Percentiles rank a stretch among this genome's conserved stretches.
These are phyloP conservation scores for Microtus oregoni DNA, from an alignment of 2,113 vertebrate species.

Conservation along the genomic window DNA sequence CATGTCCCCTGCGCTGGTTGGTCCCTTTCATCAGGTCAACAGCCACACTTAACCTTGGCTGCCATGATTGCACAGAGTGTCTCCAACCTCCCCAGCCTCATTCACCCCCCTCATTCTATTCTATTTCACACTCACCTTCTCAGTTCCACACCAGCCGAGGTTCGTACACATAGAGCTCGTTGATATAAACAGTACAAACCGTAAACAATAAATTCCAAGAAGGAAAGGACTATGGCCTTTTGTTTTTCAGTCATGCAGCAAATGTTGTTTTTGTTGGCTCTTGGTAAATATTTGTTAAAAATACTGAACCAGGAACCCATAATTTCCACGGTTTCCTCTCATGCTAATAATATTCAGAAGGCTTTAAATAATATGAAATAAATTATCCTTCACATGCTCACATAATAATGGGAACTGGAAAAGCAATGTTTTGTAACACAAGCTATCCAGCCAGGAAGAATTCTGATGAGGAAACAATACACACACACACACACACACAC, in stretches of 20 bases:
- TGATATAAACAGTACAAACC: constrained; percentile 41
- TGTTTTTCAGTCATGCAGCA: constrained; percentile 30
- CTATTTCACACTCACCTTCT: background rate
- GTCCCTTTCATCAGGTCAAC: background rate
- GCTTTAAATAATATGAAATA: constrained; percentile 66
- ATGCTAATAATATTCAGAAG: constrained; percentile 65
- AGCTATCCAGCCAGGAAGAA: background rate
- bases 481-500: background rate
- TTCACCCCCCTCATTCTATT: background rate
- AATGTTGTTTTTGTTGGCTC: constrained; percentile 70
- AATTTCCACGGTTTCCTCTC: constrained; percentile 72
- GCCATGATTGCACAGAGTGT: background rate
- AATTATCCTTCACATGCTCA: constrained; percentile 53
- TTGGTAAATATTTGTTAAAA: constrained; percentile 73
- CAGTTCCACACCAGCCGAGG: background rate
- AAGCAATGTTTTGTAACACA: constrained; percentile 6
- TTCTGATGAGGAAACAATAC: constrained; percentile 41
- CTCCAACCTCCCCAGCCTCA: background rate
- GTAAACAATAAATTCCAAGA: constrained; percentile 42
- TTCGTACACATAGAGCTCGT: background rate
- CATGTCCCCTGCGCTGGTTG: background rate
- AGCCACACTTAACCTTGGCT: constrained; percentile 19
- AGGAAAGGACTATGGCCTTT: constrained; percentile 27
- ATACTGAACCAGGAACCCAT: constrained; percentile 56
- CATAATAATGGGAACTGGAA: background rate